These are phyloP conservation scores for Erebia palarica DNA, from an alignment of 2,888 invertebrate species.

Conservation along the genomic window DNA sequence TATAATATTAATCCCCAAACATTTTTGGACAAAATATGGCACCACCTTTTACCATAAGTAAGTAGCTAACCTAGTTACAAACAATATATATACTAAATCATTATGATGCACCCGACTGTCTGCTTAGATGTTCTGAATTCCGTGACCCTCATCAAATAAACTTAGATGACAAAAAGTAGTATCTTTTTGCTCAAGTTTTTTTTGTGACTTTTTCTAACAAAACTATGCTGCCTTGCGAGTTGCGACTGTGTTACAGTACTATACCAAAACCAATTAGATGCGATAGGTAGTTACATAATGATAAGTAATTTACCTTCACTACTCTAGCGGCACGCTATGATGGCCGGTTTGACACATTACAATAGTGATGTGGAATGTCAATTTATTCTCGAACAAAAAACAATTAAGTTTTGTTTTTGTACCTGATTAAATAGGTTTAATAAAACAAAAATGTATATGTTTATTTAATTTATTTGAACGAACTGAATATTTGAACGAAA, in stretches of 20 bases:
- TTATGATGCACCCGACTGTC: not conserved
- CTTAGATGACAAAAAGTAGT: not conserved
- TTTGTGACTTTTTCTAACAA: not conserved
- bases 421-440: no score
- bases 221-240: not conserved
- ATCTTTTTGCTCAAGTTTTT: slow-evolving; percentile 11
- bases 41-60: not conserved
- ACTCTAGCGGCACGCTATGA: no score
- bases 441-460: no score
- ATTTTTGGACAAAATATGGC: not conserved
- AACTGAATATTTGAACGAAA: no score
- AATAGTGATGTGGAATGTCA: no score
- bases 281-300: not conserved
- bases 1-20: not conserved
- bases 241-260: not conserved
- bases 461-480: no score
- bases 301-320: no score
- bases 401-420: no score
- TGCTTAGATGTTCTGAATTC: not conserved
- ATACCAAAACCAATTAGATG: not conserved
- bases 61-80: not conserved
- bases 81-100: not conserved
- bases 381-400: no score
- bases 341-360: no score
- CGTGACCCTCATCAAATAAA: not conserved